Evolutionary conservation across 2,797 vertebrate genomes (phyloP).

Genomic region (Coendou prehensilis): DNA sequence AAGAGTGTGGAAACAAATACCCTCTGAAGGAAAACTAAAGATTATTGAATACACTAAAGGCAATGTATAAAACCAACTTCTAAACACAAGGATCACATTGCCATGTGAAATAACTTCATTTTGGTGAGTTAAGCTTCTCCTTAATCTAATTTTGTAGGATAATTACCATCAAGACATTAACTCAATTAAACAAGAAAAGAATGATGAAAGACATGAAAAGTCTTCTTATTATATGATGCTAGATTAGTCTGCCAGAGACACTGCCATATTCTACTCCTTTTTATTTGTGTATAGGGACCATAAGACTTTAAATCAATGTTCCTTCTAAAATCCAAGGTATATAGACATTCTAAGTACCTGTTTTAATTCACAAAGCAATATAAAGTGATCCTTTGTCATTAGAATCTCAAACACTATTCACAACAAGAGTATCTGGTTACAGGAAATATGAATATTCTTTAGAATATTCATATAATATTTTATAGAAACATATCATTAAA

Average conservation of each 20-base stretch:
- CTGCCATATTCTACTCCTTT: background rate
- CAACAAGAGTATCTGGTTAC: background rate
- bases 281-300: background rate
- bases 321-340: constrained; percentile 75
- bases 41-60: constrained; percentile 53
- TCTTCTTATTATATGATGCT: constrained; percentile 75
- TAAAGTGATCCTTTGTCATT: constrained; percentile 14
- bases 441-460: constrained; percentile 45
- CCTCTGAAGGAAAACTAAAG: background rate
- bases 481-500: constrained; percentile 35
- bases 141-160: constrained; percentile 70
- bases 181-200: constrained; percentile 81
- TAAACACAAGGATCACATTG: background rate
- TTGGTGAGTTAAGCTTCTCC: background rate
- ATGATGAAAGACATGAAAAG: constrained; percentile 79
- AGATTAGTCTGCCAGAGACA: constrained; percentile 81
- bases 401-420: constrained; percentile 40
- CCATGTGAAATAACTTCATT: constrained; percentile 18
- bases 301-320: constrained; percentile 55
- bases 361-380: constrained; percentile 64
- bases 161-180: constrained; percentile 84
- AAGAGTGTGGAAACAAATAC: background rate
- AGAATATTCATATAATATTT: background rate
- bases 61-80: background rate
- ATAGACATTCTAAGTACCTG: background rate